Percentiles rank a stretch among this genome's conserved stretches.
phyloP scores from a whole-genome alignment of 2,113 vertebrate genomes.

The Bombycilla garrulus region DNA sequence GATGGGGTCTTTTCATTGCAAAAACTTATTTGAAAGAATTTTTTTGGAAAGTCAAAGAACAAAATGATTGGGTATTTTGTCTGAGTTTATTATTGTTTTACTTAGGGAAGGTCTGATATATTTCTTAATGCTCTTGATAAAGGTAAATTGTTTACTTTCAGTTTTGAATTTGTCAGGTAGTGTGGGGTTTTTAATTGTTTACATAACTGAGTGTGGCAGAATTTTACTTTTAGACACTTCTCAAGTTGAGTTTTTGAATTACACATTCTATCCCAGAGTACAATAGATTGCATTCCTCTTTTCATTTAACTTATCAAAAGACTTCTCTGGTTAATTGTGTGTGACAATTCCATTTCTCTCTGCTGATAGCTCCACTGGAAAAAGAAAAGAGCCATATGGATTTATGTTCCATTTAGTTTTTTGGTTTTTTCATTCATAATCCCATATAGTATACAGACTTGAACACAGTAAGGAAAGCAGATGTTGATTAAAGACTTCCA shows the following conservation, averaged over 20 bases:
- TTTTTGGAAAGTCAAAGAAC: not conserved
- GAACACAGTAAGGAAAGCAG: not conserved
- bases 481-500: not conserved
- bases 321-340: not conserved
- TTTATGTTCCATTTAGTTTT: not conserved
- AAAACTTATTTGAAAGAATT: not conserved
- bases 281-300: not conserved
- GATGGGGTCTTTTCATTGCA: not conserved
- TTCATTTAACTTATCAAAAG: not conserved
- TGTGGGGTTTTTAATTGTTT: not conserved
- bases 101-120: not conserved
- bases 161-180: not conserved
- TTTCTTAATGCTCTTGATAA: not conserved
- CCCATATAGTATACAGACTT: not conserved
- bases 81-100: not conserved
- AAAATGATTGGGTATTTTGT: not conserved
- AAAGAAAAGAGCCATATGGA: fast-evolving
- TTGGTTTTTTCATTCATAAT: not conserved
- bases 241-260: not conserved
- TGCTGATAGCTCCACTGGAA: not conserved
- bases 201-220: not conserved
- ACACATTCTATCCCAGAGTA: not conserved
- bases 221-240: not conserved
- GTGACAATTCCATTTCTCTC: not conserved
- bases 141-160: not conserved